phyloP scores from a whole-genome alignment of 2,888 invertebrate genomes.

The Plagiodera versicolora region DNA sequence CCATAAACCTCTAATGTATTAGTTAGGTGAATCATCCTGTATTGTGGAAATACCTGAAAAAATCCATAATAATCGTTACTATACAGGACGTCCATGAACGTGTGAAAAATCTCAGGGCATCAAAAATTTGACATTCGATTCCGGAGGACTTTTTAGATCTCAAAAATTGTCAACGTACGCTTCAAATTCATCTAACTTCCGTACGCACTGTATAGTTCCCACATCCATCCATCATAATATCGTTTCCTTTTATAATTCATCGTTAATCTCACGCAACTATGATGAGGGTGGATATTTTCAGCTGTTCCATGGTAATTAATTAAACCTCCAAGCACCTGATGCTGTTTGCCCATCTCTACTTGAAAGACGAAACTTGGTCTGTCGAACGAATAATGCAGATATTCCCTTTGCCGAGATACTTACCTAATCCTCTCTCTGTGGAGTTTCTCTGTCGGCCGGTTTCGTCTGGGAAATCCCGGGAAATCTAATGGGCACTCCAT shows the following conservation, averaged over 20 bases:
- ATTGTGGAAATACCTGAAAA: no score
- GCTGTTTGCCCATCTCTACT: no score
- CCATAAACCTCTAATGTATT: no score
- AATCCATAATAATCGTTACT: no score
- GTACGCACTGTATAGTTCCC: no score
- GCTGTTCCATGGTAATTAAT: slow-evolving; percentile 25
- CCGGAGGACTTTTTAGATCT: no score
- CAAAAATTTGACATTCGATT: no score
- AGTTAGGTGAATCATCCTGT: no score
- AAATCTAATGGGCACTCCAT: neutral
- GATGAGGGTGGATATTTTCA: slow-evolving; percentile 24
- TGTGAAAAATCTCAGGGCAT: no score
- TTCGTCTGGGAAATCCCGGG: neutral
- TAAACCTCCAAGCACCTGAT: slow-evolving; percentile 26
- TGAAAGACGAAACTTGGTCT: neutral
- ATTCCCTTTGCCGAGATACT: neutral
- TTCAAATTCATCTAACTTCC: no score
- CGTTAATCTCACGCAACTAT: slow-evolving; percentile 14
- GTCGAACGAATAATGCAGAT: neutral
- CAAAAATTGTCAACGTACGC: no score
- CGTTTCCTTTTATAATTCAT: slow-evolving; percentile 16
- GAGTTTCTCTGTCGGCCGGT: neutral
- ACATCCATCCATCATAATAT: neutral
- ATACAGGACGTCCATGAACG: no score
- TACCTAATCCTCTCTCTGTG: neutral